A percentile compares a stretch with the other conserved stretches of the same genome.
Evolutionary conservation across 2,888 invertebrate species (phyloP).

Genomic region (Siphlonurus alternatus): DNA sequence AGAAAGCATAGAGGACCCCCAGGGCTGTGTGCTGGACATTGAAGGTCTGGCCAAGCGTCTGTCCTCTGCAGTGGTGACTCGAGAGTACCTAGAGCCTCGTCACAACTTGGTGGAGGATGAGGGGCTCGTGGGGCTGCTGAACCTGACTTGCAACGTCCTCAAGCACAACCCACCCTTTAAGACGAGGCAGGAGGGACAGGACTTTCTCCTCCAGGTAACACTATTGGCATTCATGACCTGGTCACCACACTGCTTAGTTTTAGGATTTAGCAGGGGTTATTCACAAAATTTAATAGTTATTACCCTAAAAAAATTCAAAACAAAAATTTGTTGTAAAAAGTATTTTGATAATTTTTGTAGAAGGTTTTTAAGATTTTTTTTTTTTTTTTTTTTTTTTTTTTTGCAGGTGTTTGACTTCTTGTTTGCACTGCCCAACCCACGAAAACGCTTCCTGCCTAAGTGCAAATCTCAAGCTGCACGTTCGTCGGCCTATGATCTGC

Average conservation of each 20-base stretch:
- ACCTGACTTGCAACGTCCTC: constrained; percentile 69
- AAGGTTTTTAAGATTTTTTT: no score
- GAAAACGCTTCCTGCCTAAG: constrained; percentile 71
- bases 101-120: constrained; percentile 75
- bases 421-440: constrained; percentile 77
- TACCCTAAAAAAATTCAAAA: constrained; percentile 1
- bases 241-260: no score
- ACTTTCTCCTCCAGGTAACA: constrained; percentile 43
- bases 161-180: constrained; percentile 82
- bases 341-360: no score
- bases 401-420: constrained; percentile 65
- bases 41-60: constrained; percentile 45
- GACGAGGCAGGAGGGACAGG: constrained; percentile 54
- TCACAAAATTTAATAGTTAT: no score
- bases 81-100: constrained; percentile 70
- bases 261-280: no score
- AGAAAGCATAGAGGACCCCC: constrained; percentile 37
- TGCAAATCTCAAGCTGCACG: constrained; percentile 73
- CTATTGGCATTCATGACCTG: background rate
- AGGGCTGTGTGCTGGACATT: constrained; percentile 43
- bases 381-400: no score
- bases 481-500: constrained; percentile 76
- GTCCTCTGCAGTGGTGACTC: constrained; percentile 50
- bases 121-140: constrained; percentile 73
- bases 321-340: constrained; percentile 3